phyloP scores from a whole-genome alignment of 2,113 vertebrate species.

The Callipepla californica region DNA sequence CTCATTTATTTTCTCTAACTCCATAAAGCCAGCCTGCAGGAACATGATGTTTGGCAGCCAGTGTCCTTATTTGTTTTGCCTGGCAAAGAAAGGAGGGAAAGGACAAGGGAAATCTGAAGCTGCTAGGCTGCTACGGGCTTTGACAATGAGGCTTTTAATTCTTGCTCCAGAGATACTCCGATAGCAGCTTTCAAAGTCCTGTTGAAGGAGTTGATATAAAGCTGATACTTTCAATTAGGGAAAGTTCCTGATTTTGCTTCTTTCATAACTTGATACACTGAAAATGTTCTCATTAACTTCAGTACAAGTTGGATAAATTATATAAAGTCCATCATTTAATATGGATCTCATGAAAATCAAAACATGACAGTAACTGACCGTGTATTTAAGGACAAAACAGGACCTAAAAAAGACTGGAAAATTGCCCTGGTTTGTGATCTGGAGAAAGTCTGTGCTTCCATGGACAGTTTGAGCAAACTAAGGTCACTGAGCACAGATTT shows the following conservation, averaged over 20 bases:
- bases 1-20: neutral
- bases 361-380: neutral
- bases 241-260: neutral
- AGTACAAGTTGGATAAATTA: neutral
- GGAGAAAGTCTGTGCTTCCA: neutral
- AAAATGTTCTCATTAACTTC: neutral
- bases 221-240: neutral
- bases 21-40: neutral
- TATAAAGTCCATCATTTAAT: neutral
- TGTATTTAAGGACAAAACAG: neutral
- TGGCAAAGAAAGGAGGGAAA: neutral
- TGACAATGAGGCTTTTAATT: conserved; percentile 44
- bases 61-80: neutral
- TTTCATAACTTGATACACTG: neutral
- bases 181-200: neutral
- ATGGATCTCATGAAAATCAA: neutral
- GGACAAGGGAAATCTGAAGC: conserved; percentile 39
- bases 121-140: neutral
- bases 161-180: conserved; percentile 32
- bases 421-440: neutral
- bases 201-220: neutral
- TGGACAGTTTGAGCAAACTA: neutral
- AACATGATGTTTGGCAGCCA: neutral
- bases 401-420: neutral
- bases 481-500: neutral